Conservation (phyloP, 1,140 invertebrate genomes). For the Drosophila elegans region DNA sequence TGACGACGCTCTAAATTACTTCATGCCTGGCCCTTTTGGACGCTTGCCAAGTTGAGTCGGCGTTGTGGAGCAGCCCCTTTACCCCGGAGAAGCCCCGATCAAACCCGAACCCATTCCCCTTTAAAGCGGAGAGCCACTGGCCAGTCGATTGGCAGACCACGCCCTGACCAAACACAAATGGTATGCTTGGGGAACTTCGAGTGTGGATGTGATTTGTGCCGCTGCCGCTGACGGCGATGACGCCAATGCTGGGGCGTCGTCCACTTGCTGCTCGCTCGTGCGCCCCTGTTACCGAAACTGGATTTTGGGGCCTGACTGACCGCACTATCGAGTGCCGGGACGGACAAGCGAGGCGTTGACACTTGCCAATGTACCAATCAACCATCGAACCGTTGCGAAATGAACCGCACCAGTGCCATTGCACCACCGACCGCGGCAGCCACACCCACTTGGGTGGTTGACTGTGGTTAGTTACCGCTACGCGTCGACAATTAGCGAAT, state of each 20-base stretch:
- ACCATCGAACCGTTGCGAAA: slow-evolving; percentile 31
- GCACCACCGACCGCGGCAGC: slow-evolving; percentile 27
- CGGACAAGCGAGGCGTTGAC: slow-evolving; percentile 68
- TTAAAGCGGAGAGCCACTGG: slow-evolving; percentile 26
- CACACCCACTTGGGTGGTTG: slow-evolving; percentile 29
- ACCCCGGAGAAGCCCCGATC: not conserved
- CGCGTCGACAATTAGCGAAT: slow-evolving; percentile 66
- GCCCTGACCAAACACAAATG: slow-evolving; percentile 48
- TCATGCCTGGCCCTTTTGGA: slow-evolving; percentile 47
- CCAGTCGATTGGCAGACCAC: slow-evolving; percentile 48
- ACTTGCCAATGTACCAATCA: slow-evolving; percentile 53
- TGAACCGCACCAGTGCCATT: slow-evolving; percentile 6
- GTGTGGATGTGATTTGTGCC: slow-evolving; percentile 52
- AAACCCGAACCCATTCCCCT: not conserved
- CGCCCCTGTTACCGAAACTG: slow-evolving; percentile 82
- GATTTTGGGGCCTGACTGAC: slow-evolving; percentile 85
- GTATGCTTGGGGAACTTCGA: slow-evolving; percentile 5
- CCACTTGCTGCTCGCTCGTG: slow-evolving; percentile 64
- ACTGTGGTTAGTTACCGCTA: slow-evolving; percentile 67
- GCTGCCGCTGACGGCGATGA: slow-evolving; percentile 10
- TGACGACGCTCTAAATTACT: slow-evolving; percentile 48
- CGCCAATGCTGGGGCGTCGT: slow-evolving; percentile 37
- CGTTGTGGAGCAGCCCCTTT: slow-evolving; percentile 2
- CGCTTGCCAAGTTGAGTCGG: slow-evolving; percentile 39
- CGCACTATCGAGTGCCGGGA: slow-evolving; percentile 75